A percentile compares a stretch with the other conserved stretches of the same genome.
Evolutionary conservation across 2,888 invertebrate genomes (phyloP).

Genomic region (Stomorhina lunata): DNA sequence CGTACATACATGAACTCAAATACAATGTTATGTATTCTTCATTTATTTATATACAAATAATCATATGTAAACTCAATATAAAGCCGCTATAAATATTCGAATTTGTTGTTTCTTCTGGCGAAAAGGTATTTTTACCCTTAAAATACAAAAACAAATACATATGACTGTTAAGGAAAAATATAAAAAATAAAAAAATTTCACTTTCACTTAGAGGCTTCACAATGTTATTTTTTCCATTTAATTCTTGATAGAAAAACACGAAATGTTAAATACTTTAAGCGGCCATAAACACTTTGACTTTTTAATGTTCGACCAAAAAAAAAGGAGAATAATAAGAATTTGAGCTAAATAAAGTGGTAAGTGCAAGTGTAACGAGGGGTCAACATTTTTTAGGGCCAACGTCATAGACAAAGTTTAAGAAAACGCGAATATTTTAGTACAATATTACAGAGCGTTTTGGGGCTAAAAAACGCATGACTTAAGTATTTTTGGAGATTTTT

Average conservation of each 20-base stretch:
- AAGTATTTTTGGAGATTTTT: too few relatives aligned
- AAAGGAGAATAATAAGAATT: too few relatives aligned
- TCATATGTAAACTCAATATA: too few relatives aligned
- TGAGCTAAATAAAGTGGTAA: too few relatives aligned
- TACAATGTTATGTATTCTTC: too few relatives aligned
- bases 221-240: background rate
- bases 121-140: slow-evolving; percentile 10
- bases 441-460: background rate
- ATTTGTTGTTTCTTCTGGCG: background rate
- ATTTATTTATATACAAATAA: too few relatives aligned
- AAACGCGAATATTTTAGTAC: background rate
- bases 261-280: slow-evolving; percentile 28
- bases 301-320: too few relatives aligned
- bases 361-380: slow-evolving; percentile 7
- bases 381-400: background rate
- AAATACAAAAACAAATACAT: slow-evolving; percentile 31
- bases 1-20: too few relatives aligned
- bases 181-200: slow-evolving; percentile 55
- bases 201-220: slow-evolving; percentile 45
- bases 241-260: slow-evolving; percentile 31
- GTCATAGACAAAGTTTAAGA: background rate
- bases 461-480: background rate
- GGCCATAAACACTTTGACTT: background rate
- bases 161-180: slow-evolving; percentile 30
- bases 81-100: too few relatives aligned